Base-by-base conservation (phyloP, 23 tunicate genomes). In the Ascidia mentula region DNA sequence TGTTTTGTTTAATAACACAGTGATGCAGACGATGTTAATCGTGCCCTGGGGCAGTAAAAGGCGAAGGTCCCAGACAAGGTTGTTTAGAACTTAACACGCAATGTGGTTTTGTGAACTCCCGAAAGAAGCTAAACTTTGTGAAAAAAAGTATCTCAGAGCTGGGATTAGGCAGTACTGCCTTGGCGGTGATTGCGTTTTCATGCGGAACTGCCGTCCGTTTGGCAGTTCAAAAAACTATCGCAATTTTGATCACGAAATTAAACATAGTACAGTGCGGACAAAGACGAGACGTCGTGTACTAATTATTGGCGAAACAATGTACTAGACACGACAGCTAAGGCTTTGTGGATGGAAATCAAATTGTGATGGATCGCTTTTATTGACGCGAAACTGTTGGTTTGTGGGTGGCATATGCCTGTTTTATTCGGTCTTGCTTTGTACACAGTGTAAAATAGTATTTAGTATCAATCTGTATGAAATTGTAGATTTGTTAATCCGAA, bases 281-380 rank as follows among this genome's bases (percentile, higher is more conserved):
- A 53, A 53, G 24, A 53, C 65, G 65, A n/a, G n/a, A 26, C 65
- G 24, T 6, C 13, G 7, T 28, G 12, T 26, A 26, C 24, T 53
- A 26, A 53, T 53, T 28, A 53, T 53, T 53, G 22, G 65, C 24
- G 13, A 53, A 53, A 53, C 65, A 26, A 53, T 53, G 65, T 28
- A 53, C 65, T 53, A 20, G 65, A 9, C 65, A 53, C 13, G 65
- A 53, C 7, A 53, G 24, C 28, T 20, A 53, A 53, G 65, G 65
- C 22, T 20, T 20, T 28, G 65, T 53, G 65, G 22, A 20, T 53
- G 65, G 24, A 53, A 53, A 53, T 53, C 65, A 28, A 53, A 53
- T 53, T 53, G 65, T 53, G 65, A 53, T 53, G 65, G 65, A 53
- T 53, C 65, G 65, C 65, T 53, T 53, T 53, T 53, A 53, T 53